Percentiles rank a stretch among this genome's conserved stretches.
These are phyloP conservation scores for Lamprotornis superbus DNA, from an alignment of 2,113 vertebrate genomes.

Conservation along the genomic window DNA sequence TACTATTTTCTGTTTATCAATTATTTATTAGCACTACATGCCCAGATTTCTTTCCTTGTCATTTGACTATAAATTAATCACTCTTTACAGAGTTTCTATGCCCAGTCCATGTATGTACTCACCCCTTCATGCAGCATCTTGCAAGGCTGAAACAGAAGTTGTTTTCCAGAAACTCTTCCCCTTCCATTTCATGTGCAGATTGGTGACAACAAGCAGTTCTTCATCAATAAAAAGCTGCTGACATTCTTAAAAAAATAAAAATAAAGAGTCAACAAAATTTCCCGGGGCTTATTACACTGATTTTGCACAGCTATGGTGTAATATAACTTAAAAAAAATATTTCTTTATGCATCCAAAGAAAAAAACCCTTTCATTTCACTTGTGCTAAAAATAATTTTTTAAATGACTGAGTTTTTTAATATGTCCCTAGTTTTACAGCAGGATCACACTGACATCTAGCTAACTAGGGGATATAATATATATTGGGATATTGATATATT, in stretches of 20 bases:
- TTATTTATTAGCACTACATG: neutral
- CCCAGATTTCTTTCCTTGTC: neutral
- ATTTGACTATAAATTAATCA: neutral
- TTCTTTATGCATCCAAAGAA: neutral
- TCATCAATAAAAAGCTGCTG: neutral
- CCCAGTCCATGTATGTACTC: neutral
- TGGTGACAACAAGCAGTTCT: neutral
- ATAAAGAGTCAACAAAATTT: neutral
- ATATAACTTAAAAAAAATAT: neutral
- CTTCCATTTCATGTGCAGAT: slow-evolving; percentile 18
- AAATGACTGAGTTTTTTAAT: neutral
- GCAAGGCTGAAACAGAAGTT: slow-evolving; percentile 3
- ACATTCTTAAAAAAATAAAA: neutral
- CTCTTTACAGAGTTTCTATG: neutral
- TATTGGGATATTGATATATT: neutral
- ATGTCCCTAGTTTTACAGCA: neutral
- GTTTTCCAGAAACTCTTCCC: neutral
- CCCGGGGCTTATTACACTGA: neutral
- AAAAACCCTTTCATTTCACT: neutral
- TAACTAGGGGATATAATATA: neutral
- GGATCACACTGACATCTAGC: neutral
- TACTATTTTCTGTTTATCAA: neutral
- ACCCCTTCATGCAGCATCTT: slow-evolving; percentile 32
- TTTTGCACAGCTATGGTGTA: neutral
- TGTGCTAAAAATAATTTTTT: neutral